These are phyloP conservation scores for Gymnorhina tibicen DNA, from an alignment of 2,113 vertebrate genomes.

Conservation along the genomic window DNA sequence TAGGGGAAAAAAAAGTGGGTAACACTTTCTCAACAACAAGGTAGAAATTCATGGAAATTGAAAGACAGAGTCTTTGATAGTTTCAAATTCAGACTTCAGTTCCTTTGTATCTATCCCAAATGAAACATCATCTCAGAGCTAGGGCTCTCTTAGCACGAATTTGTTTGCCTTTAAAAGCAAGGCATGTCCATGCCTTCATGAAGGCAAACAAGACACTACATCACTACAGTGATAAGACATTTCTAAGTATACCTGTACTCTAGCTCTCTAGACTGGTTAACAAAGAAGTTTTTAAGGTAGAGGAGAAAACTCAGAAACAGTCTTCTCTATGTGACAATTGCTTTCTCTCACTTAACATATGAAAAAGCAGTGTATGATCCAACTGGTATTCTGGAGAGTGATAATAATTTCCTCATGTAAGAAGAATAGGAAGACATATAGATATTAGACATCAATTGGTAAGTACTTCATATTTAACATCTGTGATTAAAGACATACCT, in stretches of 20 bases:
- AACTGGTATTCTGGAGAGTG: background rate
- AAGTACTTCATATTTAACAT: background rate
- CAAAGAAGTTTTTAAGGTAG: background rate
- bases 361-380: background rate
- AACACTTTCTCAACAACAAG: background rate
- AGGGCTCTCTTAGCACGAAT: background rate
- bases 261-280: background rate
- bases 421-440: background rate
- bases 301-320: background rate
- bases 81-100: background rate
- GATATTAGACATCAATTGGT: background rate
- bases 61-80: background rate
- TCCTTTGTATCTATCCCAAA: background rate
- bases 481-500: slow-evolving; percentile 73
- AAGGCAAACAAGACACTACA: background rate
- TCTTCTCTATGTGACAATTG: background rate
- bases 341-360: background rate
- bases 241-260: background rate
- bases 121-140: background rate
- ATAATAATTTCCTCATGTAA: background rate
- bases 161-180: background rate
- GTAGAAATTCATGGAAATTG: background rate
- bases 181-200: background rate
- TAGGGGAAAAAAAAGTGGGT: fast-evolving
- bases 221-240: background rate